A percentile compares a stretch with the other conserved stretches of the same genome.
Conservation (phyloP, 2,888 invertebrate species). For the Blastobasis lacticolella region DNA sequence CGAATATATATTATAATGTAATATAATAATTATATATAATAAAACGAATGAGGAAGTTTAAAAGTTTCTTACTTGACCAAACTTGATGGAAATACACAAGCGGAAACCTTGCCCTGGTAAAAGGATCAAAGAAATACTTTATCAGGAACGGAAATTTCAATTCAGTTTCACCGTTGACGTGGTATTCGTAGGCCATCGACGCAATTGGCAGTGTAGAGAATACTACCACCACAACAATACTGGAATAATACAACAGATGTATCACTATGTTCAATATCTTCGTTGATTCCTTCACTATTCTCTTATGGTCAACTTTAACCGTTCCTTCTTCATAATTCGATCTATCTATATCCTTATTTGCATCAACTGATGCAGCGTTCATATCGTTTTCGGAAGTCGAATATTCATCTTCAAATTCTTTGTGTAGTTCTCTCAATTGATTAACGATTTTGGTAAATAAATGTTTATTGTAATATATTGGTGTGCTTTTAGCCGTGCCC, state of each 20-base stretch:
- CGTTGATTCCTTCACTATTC: slow-evolving; percentile 26
- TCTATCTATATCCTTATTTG: not conserved
- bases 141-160: slow-evolving; percentile 36
- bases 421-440: slow-evolving; percentile 37
- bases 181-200: slow-evolving; percentile 29
- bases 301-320: slow-evolving; percentile 10
- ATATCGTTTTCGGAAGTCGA: slow-evolving; percentile 1
- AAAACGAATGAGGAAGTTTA: too few species aligned
- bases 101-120: slow-evolving; percentile 25
- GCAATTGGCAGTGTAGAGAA: slow-evolving; percentile 35
- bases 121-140: slow-evolving; percentile 40
- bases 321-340: not conserved
- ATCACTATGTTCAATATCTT: slow-evolving; percentile 12
- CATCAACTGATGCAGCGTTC: slow-evolving; percentile 1
- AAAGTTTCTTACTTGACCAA: slow-evolving; percentile 32
- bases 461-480: slow-evolving; percentile 29
- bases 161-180: slow-evolving; percentile 22
- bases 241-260: not conserved
- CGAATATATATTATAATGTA: too few species aligned
- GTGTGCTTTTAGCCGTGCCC: slow-evolving; percentile 31
- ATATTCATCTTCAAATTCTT: slow-evolving; percentile 15
- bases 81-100: slow-evolving; percentile 40
- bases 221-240: slow-evolving; percentile 19
- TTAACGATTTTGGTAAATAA: slow-evolving; percentile 23
- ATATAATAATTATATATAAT: too few species aligned